Percentiles rank a stretch among this genome's conserved stretches.
These are phyloP conservation scores for Willowsia nigromaculata DNA, from an alignment of 2,888 invertebrate genomes.

Conservation along the genomic window DNA sequence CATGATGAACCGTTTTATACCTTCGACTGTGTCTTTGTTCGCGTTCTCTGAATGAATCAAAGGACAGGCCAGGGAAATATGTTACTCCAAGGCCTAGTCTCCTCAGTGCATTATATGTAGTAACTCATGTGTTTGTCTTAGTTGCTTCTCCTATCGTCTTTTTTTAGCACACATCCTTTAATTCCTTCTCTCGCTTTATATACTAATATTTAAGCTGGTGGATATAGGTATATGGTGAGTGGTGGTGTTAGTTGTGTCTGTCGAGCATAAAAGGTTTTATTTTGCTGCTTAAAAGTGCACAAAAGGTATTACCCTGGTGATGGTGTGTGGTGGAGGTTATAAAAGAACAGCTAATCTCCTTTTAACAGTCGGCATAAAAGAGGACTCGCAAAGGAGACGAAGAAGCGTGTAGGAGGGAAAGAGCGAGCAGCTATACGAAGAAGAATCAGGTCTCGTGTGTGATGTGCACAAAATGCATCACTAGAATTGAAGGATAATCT, in stretches of 20 bases:
- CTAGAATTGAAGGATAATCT: conserved; percentile 68
- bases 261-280: conserved; percentile 15
- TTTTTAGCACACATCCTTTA: not conserved
- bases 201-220: not conserved
- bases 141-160: not conserved
- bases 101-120: not conserved
- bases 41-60: conserved; percentile 55
- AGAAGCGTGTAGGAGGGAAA: not conserved
- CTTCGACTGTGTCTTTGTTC: conserved; percentile 34
- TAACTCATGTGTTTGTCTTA: conserved; percentile 17
- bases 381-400: not conserved
- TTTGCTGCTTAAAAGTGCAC: conserved; percentile 40
- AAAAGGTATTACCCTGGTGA: conserved; percentile 3
- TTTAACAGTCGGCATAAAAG: conserved; percentile 61
- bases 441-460: conserved; percentile 21
- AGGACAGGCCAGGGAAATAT: conserved; percentile 30
- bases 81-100: not conserved
- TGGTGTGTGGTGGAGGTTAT: not conserved
- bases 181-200: not conserved
- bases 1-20: conserved; percentile 63
- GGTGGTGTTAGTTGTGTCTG: not conserved
- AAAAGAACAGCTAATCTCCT: conserved; percentile 67
- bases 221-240: not conserved
- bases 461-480: conserved; percentile 64
- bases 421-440: conserved; percentile 13